Evolutionary conservation across 2,888 invertebrate genomes (phyloP), one percentile per base, ranked within the genome.

Genomic region (Calameuta idolon): DNA sequence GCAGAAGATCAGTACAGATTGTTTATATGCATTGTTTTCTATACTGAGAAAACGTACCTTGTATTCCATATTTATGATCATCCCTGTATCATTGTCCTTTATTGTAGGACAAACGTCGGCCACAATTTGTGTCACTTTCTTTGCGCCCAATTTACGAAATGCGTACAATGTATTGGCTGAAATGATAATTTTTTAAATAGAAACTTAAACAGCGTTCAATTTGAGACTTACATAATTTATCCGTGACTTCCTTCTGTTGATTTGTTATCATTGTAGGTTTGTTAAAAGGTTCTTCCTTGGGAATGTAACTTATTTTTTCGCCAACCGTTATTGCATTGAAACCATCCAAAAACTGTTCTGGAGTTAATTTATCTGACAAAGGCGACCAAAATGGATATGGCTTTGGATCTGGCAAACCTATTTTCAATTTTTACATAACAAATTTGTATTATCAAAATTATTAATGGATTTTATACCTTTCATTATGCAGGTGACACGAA

Each of bases 11-110:
- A 55, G 23, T 55, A 9, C 1, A 55, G 55, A 4, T 23, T 55
- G 2, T 55, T 55, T 55, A 23, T 23, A 55, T 23, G 15, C 37
- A 55, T 9, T 9, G 23, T 23, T 55, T 55, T 55, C 0, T 55
- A 55, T 23, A 55, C 9, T 9, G 9, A 55, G 23, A 9, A 9
- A 55, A 23, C 55, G 9, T 79, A 86, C 87, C 84, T 93, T 89
- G 83, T 94, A 92, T 75, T 93, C 91, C 79, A 94, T 90, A 84
- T 93, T 86, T 83, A 93, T 90, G 73, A 94, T 92, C 78, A 90
- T 87, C 12, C 88, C 87, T 4, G 74, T 81, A 23, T 84, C 81
- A 1, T 83, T 84, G 12, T 88, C 83, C 74, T 85, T 89, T 40
- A 94, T 88, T 79, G 90, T 88, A 11, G 94, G 94, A 85, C 94